Conservation (phyloP, 2,888 invertebrate genomes). For the Eupithecia subumbrata region DNA sequence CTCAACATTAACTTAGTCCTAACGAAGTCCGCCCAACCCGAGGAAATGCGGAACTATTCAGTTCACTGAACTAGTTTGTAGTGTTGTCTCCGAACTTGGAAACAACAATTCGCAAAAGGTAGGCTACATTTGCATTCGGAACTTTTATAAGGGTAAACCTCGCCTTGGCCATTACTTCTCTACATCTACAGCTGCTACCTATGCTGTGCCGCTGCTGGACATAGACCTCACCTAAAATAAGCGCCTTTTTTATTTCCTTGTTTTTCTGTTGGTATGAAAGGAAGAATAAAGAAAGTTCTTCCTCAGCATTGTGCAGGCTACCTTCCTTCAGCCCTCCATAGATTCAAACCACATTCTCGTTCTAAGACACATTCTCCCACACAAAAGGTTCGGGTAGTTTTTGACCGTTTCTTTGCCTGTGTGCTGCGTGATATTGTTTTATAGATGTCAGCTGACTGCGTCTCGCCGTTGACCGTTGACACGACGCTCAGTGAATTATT, state of each 20-base stretch:
- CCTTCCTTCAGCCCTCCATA: background rate
- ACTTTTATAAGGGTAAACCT: background rate
- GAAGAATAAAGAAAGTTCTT: background rate
- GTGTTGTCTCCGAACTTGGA: background rate
- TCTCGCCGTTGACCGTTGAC: slow-evolving; percentile 22
- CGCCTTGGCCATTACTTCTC: background rate
- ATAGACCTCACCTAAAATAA: background rate
- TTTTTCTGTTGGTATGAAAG: background rate
- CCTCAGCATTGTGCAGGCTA: background rate
- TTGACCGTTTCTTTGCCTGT: background rate
- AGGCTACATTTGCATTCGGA: background rate
- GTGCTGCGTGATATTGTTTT: background rate
- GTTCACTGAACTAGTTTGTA: too few relatives aligned
- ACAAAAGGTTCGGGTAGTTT: background rate
- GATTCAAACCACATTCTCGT: background rate
- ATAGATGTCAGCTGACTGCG: slow-evolving; percentile 5
- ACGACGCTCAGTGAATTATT: slow-evolving; percentile 18
- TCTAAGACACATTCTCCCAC: too few relatives aligned
- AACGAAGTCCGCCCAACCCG: too few relatives aligned
- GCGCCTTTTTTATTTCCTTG: background rate
- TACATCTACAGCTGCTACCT: background rate
- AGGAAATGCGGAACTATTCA: too few relatives aligned
- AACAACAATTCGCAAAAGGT: background rate
- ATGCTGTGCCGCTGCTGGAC: background rate
- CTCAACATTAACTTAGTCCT: too few relatives aligned